Evolutionary conservation across 1,140 invertebrate species (phyloP), one percentile per base, ranked within the genome.

Genomic region (Drosophila bifasciata): DNA sequence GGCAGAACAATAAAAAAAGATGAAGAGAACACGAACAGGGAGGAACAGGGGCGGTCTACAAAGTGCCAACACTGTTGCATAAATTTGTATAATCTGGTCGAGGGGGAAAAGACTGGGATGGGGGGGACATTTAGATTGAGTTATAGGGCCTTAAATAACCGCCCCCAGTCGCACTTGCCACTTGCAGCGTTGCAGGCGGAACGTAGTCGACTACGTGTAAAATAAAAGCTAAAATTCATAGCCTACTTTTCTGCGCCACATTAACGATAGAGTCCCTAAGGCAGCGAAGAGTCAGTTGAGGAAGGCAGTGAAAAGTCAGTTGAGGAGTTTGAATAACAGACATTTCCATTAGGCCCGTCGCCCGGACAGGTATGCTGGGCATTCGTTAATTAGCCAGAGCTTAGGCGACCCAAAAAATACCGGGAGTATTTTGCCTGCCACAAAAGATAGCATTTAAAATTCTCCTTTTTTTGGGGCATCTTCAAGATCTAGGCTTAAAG

Each of bases 71-170:
- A 67, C 57, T 85, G 73, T 68, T 85, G 81, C 81, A 85, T 85
- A 85, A 85, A 85, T 85, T 85, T 85, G 81, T 86, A 85, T 86
- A 85, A 85, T 86, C 77, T 74, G 53, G 60, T 56, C 44, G 59
- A 53, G 59, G 21, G 19, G 43, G 41, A 49, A n/a, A 21, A 56
- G 58, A 41, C 41, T 16, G 23, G 16, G 41, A 11, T 21, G 9
- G 11, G 51, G 17, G 15, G 56, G 58, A 53, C 66, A 64, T 51
- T 80, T 70, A 67, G 67, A 85, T 85, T 86, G 81, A 86, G 81
- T 86, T 86, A 86, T 85, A 72, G 52, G 48, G 58, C 76, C 59
- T 80, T 79, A 79, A 85, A 79, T 52, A 85, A 63, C 69, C 62
- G 39, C 44, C 57, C 32, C 32, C 32, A n/a, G n/a, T n/a, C n/a